These are phyloP conservation scores for Rhinophrynus dorsalis DNA, from an alignment of 2,797 vertebrate genomes.

Conservation along the genomic window DNA sequence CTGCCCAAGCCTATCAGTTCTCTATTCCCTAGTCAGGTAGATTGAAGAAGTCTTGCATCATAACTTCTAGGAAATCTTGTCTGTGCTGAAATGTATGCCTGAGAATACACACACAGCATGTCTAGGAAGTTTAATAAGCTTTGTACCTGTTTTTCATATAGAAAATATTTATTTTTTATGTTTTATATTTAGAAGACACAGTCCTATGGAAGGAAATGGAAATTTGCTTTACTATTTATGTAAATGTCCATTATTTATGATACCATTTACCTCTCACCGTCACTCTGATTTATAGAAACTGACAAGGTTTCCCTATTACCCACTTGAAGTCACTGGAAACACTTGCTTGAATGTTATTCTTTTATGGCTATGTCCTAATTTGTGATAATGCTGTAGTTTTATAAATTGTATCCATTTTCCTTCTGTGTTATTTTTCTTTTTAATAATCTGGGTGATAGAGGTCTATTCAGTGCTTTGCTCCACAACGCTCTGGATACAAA, in stretches of 20 bases:
- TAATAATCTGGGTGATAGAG: too few species aligned
- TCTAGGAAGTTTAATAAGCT: too few species aligned
- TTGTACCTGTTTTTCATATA: neutral
- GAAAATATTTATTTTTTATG: neutral
- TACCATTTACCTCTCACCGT: neutral
- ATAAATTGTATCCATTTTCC: too few species aligned
- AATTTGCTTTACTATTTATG: neutral
- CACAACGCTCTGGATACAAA: too few species aligned
- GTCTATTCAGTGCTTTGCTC: too few species aligned
- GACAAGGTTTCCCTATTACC: too few species aligned
- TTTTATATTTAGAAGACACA: neutral
- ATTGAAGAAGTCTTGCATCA: neutral
- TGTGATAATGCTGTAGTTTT: too few species aligned
- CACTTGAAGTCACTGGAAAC: too few species aligned
- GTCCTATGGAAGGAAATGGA: too few species aligned
- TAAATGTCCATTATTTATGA: neutral
- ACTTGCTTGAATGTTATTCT: too few species aligned
- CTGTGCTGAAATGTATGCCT: neutral
- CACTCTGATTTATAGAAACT: neutral
- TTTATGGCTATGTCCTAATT: too few species aligned
- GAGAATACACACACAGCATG: neutral
- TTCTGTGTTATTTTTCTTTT: too few species aligned
- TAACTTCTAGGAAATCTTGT: neutral
- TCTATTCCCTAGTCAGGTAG: constrained; percentile 5
- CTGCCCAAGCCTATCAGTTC: constrained; percentile 8